phyloP scores from a whole-genome alignment of 2,113 vertebrate species.

The Climacteris rufus region DNA sequence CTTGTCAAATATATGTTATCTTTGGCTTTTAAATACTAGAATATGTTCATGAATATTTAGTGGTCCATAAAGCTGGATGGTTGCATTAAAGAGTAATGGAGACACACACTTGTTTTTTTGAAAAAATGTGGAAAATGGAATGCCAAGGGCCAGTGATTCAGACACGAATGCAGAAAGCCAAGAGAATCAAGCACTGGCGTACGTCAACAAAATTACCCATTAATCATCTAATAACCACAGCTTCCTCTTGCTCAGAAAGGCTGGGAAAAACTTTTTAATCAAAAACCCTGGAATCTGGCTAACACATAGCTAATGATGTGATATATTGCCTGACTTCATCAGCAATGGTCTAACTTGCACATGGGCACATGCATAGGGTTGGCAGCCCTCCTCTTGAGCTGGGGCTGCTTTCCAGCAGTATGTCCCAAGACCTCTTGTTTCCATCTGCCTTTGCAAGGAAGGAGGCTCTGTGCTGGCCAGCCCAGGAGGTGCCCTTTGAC shows the following conservation, averaged over 20 bases:
- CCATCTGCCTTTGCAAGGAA: neutral
- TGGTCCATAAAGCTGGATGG: neutral
- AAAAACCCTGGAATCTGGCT: neutral
- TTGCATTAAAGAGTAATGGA: neutral
- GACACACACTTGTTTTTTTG: neutral
- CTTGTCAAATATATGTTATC: neutral
- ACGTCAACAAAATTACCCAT: neutral
- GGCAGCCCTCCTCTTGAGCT: neutral
- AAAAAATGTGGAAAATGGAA: neutral
- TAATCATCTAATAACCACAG: neutral
- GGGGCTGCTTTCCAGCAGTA: neutral
- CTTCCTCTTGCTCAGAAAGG: neutral
- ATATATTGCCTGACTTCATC: neutral
- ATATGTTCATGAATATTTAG: neutral
- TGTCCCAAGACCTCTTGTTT: neutral
- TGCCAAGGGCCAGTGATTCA: neutral
- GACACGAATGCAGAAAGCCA: neutral
- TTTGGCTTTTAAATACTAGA: neutral
- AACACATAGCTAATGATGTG: neutral
- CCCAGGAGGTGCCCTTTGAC: neutral
- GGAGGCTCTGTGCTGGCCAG: neutral
- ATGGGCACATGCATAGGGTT: neutral
- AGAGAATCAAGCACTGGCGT: neutral
- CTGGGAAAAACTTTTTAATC: neutral
- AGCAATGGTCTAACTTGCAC: neutral